Evolutionary conservation across 2,888 invertebrate species (phyloP), one percentile per base, ranked within the genome.

Genomic region (Peribatodes rhomboidaria): DNA sequence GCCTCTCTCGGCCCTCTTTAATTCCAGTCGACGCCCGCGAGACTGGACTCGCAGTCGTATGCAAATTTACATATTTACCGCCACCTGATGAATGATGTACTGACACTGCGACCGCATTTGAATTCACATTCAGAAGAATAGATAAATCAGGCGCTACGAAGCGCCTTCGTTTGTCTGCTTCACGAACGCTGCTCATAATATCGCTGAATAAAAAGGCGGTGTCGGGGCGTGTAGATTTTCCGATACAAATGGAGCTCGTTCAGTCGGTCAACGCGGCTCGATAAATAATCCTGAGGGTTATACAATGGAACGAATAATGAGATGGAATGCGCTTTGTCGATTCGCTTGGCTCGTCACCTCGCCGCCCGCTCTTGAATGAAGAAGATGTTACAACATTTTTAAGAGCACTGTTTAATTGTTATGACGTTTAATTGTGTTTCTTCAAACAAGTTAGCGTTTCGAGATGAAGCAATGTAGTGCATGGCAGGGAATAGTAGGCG

Each of bases 21-120:
- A 88, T 86, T 87, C 88, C 86, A 86, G 74, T 83, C 85, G 87
- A 83, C 83, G 87, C 84, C 84, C 77, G 83, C 83, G 74, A 82
- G 83, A 82, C 82, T 82, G 79, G 79, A 83, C 81, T 79, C 79
- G 83, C 82, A 74, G 80, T 79, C 81, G 79, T 83, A 88, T 90
- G 90, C 85, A 88, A 88, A 90, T 89, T 82, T 84, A 81, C 86
- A 84, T 83, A 80, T 84, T 83, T 78, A 81, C 84, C 73, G 71
- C 78, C 83, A 80, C 75, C 86, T 87, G 88, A 90, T 90, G 87
- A 89, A 90, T 87, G 90, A 88, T 92, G 85, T 81, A 83, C 85
- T 80, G 86, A 85, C 82, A 82, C 81, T 44, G 55, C 59, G 77
- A 76, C 74, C 72, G 61, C 70, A 77, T 71, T 70, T 71, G 76